Base-by-base conservation (phyloP, 2,797 vertebrate genomes). In the Sphenopsis melanotis region DNA sequence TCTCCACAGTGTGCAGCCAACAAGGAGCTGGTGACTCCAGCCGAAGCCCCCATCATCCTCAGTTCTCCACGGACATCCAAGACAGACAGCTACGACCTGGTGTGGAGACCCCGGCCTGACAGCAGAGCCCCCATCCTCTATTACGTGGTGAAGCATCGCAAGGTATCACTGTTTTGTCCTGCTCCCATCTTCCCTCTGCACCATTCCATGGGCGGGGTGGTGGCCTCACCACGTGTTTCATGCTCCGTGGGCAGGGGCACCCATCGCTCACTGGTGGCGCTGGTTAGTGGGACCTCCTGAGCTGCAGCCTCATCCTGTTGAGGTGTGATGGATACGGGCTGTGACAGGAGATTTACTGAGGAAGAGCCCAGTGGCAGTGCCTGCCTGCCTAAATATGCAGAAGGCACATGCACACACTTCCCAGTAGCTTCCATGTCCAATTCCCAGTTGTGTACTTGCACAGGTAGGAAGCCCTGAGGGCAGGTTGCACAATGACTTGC, bases 71-170 rank as follows among this genome's bases (percentile, higher is more conserved):
- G 99, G 70, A 99, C 99, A 0, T 99, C 99, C 64, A 99, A 99
- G 95, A 99, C 99, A 0, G 99, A 99, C 97, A 98, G 98, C 34
- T 99, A 99, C 0, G 99, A 99, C 36, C 98, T 99, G 60, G 98
- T 99, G 92, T 99, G 99, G 99, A 98, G 98, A 93, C 99, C 99
- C 2, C 98, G 99, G 32, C 98, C 98, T 1, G 98, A 99, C 36
- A 98, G 98, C 16, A 85, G 93, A 90, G 93, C 97, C 3, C 98
- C 99, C 2, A 97, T 99, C 72, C 98, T 99, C 93, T 99, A 99
- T 96, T 99, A 99, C 0, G 96, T 99, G 87, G 96, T 99, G 94
- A 99, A 99, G 94, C 99, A 99, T 97, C 98, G 98, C 98, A 99
- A 99, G 99, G 99, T 99, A 98, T 46, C 13, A 1, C 37, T 15